Evolutionary conservation across 2,888 invertebrate genomes (phyloP), one percentile per base, ranked within the genome.

Genomic region (Philereme transversata): DNA sequence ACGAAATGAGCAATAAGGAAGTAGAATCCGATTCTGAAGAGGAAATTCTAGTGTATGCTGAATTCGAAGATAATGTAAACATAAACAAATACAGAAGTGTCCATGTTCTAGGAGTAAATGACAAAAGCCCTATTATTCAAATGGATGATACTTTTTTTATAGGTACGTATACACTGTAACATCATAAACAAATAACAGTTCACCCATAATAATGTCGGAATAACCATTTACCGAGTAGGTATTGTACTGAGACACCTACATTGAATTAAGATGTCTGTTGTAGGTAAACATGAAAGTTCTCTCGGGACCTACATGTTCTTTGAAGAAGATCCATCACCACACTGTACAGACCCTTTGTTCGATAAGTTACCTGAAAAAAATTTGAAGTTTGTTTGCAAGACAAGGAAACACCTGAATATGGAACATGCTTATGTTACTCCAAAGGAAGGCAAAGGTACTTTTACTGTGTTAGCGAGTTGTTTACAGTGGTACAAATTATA

Each of bases 281-380:
- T 5, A 62, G 97, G 96, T 11, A 93, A 93, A 53, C 96, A 94
- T 82, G 94, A 95, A 75, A 93, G 94, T 77, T 91, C 94, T 6
- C 80, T 95, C 62, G 97, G 96, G 22, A 96, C 96, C 10, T 94
- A 95, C 69, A 87, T 97, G 79, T 95, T 96, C 78, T 96, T 97
- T 78, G 94, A 95, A 77, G 94, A 94, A 72, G 93, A 94, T 64
- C 84, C 92, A 38, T 82, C 92, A 44, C 87, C 91, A 51, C 73
- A 81, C 46, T 73, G 82, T 22, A 70, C 73, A 5, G 94, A 94
- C 79, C 87, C 92, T 8, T 77, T 94, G 48, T 94, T 93, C 79
- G 94, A 95, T 70, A 88, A 93, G 60, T 80, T 93, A 7, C 93
- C 95, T 41, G 93, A 93, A 38, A 90, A 88, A 67, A 87, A 83